Evolutionary conservation across 2,888 invertebrate species (phyloP), one percentile per base, ranked within the genome.

Genomic region (Stenodema calcarata): DNA sequence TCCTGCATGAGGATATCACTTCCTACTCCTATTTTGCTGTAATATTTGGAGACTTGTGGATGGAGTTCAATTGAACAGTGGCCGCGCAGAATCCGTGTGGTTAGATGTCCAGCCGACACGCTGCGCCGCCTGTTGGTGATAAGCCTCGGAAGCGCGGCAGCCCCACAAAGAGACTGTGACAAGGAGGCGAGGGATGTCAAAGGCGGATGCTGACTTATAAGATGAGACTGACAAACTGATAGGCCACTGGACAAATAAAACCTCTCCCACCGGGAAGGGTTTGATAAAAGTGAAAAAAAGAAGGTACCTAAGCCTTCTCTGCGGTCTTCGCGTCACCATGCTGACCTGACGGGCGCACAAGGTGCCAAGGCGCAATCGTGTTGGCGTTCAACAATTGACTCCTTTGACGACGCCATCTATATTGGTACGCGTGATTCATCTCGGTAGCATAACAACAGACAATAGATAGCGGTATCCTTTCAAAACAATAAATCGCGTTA

Each of bases 121-220:
- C 18, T 9, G 62, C 62, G 62, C 62, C 62, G 62, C 62, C 62
- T 62, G 62, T 23, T 23, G 62, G 62, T 62, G 62, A 62, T 62
- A 62, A 62, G 23, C 9, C 27, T 62, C 62, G 62, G 62, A 27
- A 62, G 62, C 62, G 62, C 62, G 62, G 62, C 62, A 62, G n/a
- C 16, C 62, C 23, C 62, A 23, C 62, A 62, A 23, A 62, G 23
- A 62, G 62, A 62, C 12, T 62, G 11, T 62, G 62, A 62, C 62
- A 62, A 23, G 62, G 62, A 62, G 62, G 62, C 62, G 62, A 62
- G 27, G 18, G 62, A 62, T 62, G 62, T 62, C 62, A 62, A 62
- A 62, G 62, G 62, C 62, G 62, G 62, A 62, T 62, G 62, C 62
- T 62, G 62, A 62, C 62, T 62, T 62, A 62, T 62, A 62, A 62